Percentiles rank a stretch among this genome's conserved stretches.
phyloP scores from a whole-genome alignment of 1,140 invertebrate species.

The Cherax destructor region DNA sequence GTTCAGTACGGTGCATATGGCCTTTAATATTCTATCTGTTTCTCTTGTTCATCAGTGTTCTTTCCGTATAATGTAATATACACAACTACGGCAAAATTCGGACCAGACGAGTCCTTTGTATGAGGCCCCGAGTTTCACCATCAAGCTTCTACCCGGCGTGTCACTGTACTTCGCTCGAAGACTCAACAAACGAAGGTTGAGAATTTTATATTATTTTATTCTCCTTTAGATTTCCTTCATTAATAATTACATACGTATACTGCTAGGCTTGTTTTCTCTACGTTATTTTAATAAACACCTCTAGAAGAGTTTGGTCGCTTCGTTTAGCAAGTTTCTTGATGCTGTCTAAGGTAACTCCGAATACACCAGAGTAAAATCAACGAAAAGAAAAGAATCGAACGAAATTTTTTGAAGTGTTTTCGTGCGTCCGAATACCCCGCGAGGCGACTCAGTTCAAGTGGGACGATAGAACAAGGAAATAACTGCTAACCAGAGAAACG shows the following conservation, averaged over 20 bases:
- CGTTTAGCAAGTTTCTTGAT: conserved; percentile 27
- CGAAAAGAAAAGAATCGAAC: conserved; percentile 69
- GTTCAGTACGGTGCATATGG: neutral
- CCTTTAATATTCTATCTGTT: neutral
- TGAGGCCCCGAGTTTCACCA: conserved; percentile 57
- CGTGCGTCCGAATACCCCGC: conserved; percentile 72
- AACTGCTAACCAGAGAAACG: conserved; percentile 73
- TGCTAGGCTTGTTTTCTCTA: conserved; percentile 23
- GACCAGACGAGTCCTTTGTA: conserved; percentile 44
- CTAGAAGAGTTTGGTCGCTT: neutral
- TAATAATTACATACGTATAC: conserved; percentile 41
- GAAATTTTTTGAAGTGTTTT: conserved; percentile 73
- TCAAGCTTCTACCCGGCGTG: conserved; percentile 52
- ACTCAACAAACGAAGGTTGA: conserved; percentile 69
- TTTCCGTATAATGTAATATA: conserved; percentile 1
- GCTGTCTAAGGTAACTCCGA: conserved; percentile 48
- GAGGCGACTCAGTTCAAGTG: conserved; percentile 73
- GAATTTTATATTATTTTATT: conserved; percentile 70
- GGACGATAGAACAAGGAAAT: conserved; percentile 73
- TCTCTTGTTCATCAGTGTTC: neutral
- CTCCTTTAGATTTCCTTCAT: conserved; percentile 67
- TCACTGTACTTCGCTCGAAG: conserved; percentile 68
- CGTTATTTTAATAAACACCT: conserved; percentile 10
- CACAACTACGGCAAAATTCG: conserved; percentile 32
- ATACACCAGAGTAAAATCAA: conserved; percentile 65